These are phyloP conservation scores for Pyrgilauda ruficollis DNA, from an alignment of 2,113 vertebrate species.

Conservation along the genomic window DNA sequence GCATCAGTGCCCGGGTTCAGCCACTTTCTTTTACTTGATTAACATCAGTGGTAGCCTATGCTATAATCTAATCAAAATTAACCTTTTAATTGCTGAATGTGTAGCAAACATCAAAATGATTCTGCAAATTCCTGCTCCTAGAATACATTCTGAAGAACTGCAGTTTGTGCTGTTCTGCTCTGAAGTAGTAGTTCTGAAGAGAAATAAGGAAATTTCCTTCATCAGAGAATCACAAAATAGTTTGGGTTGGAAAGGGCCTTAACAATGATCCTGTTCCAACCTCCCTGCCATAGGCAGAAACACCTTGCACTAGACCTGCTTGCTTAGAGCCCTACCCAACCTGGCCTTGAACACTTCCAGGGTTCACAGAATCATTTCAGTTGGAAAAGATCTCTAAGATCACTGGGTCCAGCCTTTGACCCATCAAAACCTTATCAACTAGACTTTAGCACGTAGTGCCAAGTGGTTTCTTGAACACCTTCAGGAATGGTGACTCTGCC, in stretches of 20 bases:
- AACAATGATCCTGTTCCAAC: background rate
- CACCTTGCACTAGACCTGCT: background rate
- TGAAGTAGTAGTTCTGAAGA: background rate
- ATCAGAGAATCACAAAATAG: background rate
- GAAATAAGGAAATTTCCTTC: background rate
- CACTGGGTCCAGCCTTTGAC: background rate
- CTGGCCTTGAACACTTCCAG: background rate
- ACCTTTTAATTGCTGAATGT: background rate
- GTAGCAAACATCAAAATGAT: fast-evolving
- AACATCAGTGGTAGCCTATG: background rate
- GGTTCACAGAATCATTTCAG: background rate
- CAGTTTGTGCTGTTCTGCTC: background rate
- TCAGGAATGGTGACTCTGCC: background rate
- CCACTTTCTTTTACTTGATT: background rate
- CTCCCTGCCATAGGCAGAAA: background rate
- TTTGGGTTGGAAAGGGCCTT: background rate
- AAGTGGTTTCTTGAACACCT: background rate
- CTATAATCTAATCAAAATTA: background rate
- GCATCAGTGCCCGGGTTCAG: background rate
- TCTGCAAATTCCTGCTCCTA: background rate
- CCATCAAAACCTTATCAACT: background rate
- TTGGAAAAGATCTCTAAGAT: background rate
- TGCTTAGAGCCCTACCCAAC: background rate
- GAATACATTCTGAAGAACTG: background rate
- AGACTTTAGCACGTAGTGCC: background rate